Evolutionary conservation across 2,797 vertebrate genomes (phyloP), one percentile per base, ranked within the genome.

Genomic region (Octomys mimax): DNA sequence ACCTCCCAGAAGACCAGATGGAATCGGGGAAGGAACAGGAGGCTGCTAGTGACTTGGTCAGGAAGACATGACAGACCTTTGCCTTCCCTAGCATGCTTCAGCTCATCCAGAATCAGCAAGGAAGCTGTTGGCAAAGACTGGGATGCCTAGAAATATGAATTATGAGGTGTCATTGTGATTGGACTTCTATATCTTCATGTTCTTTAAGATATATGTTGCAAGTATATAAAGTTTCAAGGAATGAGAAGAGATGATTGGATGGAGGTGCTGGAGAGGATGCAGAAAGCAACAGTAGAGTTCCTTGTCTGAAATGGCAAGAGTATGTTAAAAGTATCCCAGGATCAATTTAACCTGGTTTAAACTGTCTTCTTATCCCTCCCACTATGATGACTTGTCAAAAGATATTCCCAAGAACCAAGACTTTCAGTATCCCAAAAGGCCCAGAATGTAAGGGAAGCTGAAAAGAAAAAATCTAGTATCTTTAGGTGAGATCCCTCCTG

Each of bases 261-360:
- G 18, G 3, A 10, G 7, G 0, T 14, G 21, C 18, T 7, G 5
- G 46, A 28, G 22, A 31, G 28, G 2, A 1, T 42, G 22, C 1
- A 73, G 10, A 70, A 9, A 59, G 33, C 4, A 10, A 42, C 36
- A 26, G 13, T 10, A 61, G 66, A 46, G 13, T 3, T 11, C 19
- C 24, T 19, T 2, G 0, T 57, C 18, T 33, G 22, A 52, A 8
- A 64, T 12, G 71, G 54, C 18, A 36, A 71, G 19, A 59, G 57
- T 21, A 36, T 18, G 36, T 49, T 13, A 11, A 24, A 4, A 1
- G 16, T 18, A 39, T 11, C 19, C 28, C 57, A 75, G 26, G 0
- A 39, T n/a, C 21, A 66, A 4, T 12, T 70, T 31, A 33, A 5
- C 26, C 19, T 3, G 36, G 59, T 33, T 12, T 64, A n/a, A 73